These are phyloP conservation scores for Sipha maydis DNA, from an alignment of 2,888 invertebrate genomes.

Conservation along the genomic window DNA sequence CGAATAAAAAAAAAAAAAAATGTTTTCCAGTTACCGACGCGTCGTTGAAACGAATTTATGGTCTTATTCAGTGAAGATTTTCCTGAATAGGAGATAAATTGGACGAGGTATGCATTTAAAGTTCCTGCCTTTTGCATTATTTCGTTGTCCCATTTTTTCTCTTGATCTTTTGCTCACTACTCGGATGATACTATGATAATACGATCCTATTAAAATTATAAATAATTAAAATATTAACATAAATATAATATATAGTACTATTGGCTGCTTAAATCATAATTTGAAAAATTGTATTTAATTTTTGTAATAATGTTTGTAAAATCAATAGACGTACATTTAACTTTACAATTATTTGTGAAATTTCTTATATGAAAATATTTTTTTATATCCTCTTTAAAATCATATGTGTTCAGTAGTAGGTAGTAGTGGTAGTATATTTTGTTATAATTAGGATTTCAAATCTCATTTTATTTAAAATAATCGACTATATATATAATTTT, in stretches of 20 bases:
- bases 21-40: neutral
- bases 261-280: constrained; percentile 1
- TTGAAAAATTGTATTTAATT: neutral
- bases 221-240: too few relatives aligned
- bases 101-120: constrained; percentile 52
- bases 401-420: too few relatives aligned
- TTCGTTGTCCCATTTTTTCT: neutral
- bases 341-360: neutral
- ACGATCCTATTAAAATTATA: neutral
- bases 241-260: neutral
- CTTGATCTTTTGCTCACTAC: neutral
- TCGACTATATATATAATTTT: neutral
- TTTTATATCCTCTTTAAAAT: too few relatives aligned
- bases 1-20: too few relatives aligned
- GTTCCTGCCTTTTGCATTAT: neutral
- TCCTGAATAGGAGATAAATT: constrained; percentile 17
- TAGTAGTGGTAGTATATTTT: too few relatives aligned
- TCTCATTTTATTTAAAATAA: too few relatives aligned
- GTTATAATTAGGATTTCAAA: too few relatives aligned
- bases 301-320: neutral
- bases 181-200: constrained; percentile 34
- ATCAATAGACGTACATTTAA: neutral
- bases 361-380: neutral
- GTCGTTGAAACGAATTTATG: neutral
- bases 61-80: neutral